Evolutionary conservation across 2,113 vertebrate species (phyloP).

Genomic region (Rhinoderma darwinii): DNA sequence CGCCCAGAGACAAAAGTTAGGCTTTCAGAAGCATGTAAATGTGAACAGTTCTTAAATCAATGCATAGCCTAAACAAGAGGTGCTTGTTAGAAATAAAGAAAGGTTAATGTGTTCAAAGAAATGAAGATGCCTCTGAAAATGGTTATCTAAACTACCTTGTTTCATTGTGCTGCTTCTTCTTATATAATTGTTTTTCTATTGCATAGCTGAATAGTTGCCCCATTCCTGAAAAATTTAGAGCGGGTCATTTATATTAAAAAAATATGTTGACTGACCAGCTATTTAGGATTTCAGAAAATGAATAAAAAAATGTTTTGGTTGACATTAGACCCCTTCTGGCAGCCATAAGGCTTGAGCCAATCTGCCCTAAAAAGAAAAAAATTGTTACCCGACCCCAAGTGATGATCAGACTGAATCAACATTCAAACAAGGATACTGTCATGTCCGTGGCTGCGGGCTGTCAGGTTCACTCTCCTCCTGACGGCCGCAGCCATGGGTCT

Average conservation of each 20-base stretch:
- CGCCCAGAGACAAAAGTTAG: neutral
- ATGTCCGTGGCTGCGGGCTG: too few relatives aligned
- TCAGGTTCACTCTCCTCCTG: too few relatives aligned
- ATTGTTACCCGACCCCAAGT: too few relatives aligned
- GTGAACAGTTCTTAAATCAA: constrained; percentile 1
- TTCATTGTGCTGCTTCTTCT: neutral
- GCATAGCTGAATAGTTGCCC: neutral
- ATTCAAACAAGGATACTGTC: too few relatives aligned
- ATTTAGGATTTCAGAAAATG: neutral
- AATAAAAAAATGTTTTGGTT: too few relatives aligned
- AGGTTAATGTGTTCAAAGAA: neutral
- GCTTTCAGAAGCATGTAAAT: constrained; percentile 30
- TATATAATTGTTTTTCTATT: neutral
- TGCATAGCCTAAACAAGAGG: constrained; percentile 7
- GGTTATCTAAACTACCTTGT: neutral
- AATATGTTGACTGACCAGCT: neutral
- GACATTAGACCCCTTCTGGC: too few relatives aligned
- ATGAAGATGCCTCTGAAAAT: neutral
- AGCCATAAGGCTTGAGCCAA: too few relatives aligned
- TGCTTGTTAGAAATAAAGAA: constrained; percentile 18
- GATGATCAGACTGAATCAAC: too few relatives aligned
- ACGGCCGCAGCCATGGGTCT: too few relatives aligned
- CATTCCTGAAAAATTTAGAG: neutral
- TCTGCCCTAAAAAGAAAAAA: too few relatives aligned
- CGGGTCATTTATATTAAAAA: neutral